Evolutionary conservation across 2,888 invertebrate species (phyloP).

Genomic region (Drosophila buzzatii): DNA sequence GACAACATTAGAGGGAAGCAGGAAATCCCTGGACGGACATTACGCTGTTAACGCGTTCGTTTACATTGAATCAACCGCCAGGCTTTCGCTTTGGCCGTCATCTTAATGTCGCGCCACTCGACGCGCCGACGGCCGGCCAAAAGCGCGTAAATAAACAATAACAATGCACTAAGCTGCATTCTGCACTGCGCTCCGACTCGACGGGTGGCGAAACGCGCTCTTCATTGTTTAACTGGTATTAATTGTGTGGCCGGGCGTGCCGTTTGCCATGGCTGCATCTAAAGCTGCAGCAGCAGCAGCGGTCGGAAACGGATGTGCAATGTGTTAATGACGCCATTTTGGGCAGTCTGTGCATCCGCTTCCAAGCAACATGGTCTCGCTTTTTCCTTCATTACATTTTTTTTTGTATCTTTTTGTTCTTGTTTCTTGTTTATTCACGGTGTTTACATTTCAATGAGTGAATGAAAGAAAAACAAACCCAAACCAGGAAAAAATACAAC

Average conservation of each 20-base stretch:
- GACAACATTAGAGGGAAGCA: constrained; percentile 19
- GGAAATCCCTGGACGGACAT: constrained; percentile 27
- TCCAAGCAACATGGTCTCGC: too few relatives aligned
- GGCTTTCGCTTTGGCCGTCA: not conserved
- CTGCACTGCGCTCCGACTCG: constrained; percentile 10
- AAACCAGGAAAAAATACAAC: constrained; percentile 6
- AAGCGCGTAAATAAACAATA: constrained; percentile 55
- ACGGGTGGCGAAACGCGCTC: constrained; percentile 12
- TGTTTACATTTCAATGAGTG: constrained; percentile 22
- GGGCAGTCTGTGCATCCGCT: constrained; percentile 11
- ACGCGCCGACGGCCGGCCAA: constrained; percentile 28
- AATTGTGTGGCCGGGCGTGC: constrained; percentile 59
- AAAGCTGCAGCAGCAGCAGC: constrained; percentile 8
- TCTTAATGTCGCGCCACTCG: constrained; percentile 14
- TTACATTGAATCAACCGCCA: constrained; percentile 9
- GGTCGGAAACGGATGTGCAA: constrained; percentile 71
- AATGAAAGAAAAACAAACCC: constrained; percentile 14
- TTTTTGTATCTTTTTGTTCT: constrained; percentile 33
- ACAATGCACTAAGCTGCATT: constrained; percentile 43
- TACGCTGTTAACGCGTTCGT: constrained; percentile 22
- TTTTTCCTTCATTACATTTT: not conserved
- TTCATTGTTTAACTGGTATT: constrained; percentile 60
- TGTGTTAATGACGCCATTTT: constrained; percentile 70
- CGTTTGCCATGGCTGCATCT: not conserved
- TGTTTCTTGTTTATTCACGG: constrained; percentile 23